Percentiles rank a stretch among this genome's conserved stretches.
phyloP scores from a whole-genome alignment of 2,113 vertebrate genomes.

The Rhinolophus ferrumequinum region DNA sequence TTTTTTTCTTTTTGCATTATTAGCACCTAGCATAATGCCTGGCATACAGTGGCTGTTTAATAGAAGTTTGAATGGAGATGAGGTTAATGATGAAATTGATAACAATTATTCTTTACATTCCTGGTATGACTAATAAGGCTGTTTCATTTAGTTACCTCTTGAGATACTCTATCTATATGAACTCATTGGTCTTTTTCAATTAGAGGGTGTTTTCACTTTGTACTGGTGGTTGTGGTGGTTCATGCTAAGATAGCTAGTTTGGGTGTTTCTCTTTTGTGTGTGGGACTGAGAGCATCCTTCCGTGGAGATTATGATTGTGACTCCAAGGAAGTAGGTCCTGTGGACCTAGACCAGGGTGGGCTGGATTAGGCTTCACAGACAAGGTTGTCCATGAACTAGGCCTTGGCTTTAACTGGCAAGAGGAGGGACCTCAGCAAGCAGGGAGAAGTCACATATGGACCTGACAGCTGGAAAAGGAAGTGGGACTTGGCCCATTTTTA shows the following conservation, averaged over 20 bases:
- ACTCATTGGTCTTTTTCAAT: not conserved
- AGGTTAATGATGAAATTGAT: not conserved
- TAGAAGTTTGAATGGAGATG: not conserved
- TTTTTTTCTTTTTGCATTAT: not conserved
- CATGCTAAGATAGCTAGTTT: not conserved
- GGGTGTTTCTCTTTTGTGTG: not conserved
- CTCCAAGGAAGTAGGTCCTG: not conserved
- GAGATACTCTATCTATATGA: not conserved
- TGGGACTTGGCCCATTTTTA: not conserved
- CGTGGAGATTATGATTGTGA: not conserved
- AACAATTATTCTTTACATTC: not conserved
- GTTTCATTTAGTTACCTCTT: not conserved
- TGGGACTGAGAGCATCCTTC: not conserved
- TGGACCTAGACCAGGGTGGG: not conserved
- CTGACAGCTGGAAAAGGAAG: not conserved
- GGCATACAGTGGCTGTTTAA: not conserved
- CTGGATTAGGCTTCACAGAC: not conserved
- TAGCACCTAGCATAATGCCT: not conserved
- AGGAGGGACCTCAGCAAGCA: not conserved
- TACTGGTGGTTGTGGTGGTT: not conserved
- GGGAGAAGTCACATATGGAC: not conserved
- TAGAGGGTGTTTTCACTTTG: not conserved
- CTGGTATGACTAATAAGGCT: not conserved
- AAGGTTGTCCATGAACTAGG: not conserved
- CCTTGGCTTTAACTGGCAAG: not conserved